These are phyloP conservation scores for Conus ventricosus DNA, from an alignment of 1,140 invertebrate genomes.

Conservation along the genomic window DNA sequence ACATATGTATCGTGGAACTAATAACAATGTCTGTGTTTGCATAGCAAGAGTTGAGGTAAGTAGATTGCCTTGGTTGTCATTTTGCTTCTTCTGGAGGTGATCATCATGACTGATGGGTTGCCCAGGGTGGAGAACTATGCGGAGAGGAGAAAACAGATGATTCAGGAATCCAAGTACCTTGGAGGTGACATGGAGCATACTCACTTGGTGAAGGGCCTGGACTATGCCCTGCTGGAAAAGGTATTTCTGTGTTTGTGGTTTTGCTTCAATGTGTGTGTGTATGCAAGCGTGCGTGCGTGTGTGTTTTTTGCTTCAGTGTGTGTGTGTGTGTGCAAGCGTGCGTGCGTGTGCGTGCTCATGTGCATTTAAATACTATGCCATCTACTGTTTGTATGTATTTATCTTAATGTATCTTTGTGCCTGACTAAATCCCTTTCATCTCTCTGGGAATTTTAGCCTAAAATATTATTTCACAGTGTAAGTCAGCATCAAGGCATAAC, in stretches of 20 bases:
- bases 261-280: neutral
- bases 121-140: slow-evolving; percentile 87
- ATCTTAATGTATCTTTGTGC: too few species aligned
- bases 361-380: too few species aligned
- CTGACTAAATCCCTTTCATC: too few species aligned
- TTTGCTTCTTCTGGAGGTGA: neutral
- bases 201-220: slow-evolving; percentile 98
- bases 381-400: too few species aligned
- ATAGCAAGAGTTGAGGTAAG: too few species aligned
- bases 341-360: neutral
- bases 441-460: too few species aligned
- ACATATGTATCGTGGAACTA: too few species aligned
- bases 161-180: slow-evolving; percentile 99
- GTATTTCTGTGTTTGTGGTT: neutral
- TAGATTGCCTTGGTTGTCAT: too few species aligned
- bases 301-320: too few species aligned
- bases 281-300: neutral
- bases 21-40: too few species aligned
- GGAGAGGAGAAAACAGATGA: slow-evolving; percentile 95
- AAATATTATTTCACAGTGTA: too few species aligned
- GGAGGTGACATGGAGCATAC: slow-evolving; percentile 99
- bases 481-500: too few species aligned
- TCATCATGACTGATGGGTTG: slow-evolving; percentile 5
- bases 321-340: neutral
- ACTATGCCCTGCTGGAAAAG: slow-evolving; percentile 99